These are phyloP conservation scores for Folsomia candida DNA, from an alignment of 2,888 invertebrate species.

Conservation along the genomic window DNA sequence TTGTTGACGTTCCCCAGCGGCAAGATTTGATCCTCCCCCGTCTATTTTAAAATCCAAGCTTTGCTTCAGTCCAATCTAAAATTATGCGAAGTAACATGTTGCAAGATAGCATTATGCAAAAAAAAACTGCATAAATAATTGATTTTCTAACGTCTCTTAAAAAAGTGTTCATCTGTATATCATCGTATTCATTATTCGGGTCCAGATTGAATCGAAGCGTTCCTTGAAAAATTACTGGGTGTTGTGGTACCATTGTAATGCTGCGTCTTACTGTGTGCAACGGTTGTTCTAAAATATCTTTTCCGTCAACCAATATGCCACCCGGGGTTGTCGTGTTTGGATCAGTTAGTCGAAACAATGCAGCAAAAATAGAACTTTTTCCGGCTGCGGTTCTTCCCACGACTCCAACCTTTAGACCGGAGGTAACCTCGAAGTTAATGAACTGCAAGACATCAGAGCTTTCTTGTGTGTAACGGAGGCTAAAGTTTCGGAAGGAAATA, in stretches of 20 bases:
- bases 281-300: conserved; percentile 57
- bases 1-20: conserved; percentile 62
- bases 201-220: conserved; percentile 53
- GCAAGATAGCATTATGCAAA: no score
- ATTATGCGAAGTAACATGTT: no score
- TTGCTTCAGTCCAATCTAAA: neutral
- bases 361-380: neutral
- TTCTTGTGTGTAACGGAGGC: conserved; percentile 56
- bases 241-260: conserved; percentile 62
- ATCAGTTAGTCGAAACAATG: neutral
- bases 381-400: conserved; percentile 52
- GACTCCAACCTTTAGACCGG: conserved; percentile 61
- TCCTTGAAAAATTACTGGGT: conserved; percentile 63
- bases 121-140: no score
- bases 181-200: no score
- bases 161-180: no score
- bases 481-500: conserved; percentile 58
- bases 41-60: conserved; percentile 56
- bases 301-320: conserved; percentile 55
- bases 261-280: conserved; percentile 58
- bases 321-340: neutral
- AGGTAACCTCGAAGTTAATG: conserved; percentile 58
- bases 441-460: conserved; percentile 58
- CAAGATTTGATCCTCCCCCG: conserved; percentile 54
- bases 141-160: no score